Evolutionary conservation across 2,797 vertebrate genomes (phyloP), one percentile per base, ranked within the genome.

Genomic region (Danio albolineatus): DNA sequence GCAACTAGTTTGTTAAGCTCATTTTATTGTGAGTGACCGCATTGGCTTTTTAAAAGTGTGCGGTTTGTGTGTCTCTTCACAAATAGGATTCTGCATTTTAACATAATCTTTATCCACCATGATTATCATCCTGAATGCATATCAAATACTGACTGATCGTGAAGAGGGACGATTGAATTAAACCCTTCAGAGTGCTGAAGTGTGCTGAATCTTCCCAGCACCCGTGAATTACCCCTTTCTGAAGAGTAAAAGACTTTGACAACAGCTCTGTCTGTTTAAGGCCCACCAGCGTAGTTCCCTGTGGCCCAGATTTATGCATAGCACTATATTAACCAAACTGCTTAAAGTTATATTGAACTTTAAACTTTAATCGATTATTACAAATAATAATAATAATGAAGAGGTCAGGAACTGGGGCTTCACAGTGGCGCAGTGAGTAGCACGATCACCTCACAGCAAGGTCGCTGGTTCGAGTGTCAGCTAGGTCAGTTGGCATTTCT

Each of bases 41-140:
- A 81, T 59, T 79, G 60, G 59, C 82, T 79, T 53, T 78, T 66
- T 54, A 53, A 67, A 28, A 69, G 19, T 19, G 77, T 62, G 60
- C 59, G 51, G 70, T 59, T 84, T 65, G 46, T 7, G 38, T 46
- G 16, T 70, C 12, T 19, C 36, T 70, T 39, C 21, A 48, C 21
- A 53, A 60, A 21, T 7, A 54, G 65, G 49, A 49, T 57, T 78
- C n/a, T 16, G 56, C 6, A 10, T 65, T 66, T 65, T 21, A 59
- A 13, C 46, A 61, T 76, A 76, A 36, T 61, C 66, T n/a, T 71
- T 28, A 71, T 78, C 19, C 56, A 43, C 67, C 57, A 14, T 62
- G 77, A 62, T 57, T 21, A 61, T 39, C 44, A 41, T 78, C 5
- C 48, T 73, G 67, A 82, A 78, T 77, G 56, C 39, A 60, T 57